Percentiles rank a stretch among this genome's conserved stretches.
phyloP scores from a whole-genome alignment of 1,140 invertebrate genomes.

The Ganaspis sp. region DNA sequence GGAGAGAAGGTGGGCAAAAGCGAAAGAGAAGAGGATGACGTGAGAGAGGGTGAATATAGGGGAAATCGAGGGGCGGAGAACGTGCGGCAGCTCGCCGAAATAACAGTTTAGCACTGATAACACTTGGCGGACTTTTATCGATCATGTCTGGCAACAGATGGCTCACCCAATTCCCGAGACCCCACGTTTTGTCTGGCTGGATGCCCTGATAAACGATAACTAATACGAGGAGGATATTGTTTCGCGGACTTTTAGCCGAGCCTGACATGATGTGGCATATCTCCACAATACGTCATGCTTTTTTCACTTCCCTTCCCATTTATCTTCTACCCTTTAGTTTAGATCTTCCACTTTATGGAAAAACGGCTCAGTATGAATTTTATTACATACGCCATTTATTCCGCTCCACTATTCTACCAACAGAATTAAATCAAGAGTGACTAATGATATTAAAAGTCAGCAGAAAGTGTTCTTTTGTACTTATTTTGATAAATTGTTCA shows the following conservation, averaged over 20 bases:
- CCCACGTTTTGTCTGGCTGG: constrained; percentile 44
- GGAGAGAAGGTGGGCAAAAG: constrained; percentile 31
- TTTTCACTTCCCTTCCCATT: constrained; percentile 47
- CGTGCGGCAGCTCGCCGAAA: constrained; percentile 60
- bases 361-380: constrained; percentile 15
- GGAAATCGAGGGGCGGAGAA: constrained; percentile 36
- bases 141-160: constrained; percentile 76
- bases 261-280: constrained; percentile 56
- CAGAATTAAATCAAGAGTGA: no score
- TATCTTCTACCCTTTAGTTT: constrained; percentile 38
- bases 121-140: constrained; percentile 75
- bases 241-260: constrained; percentile 48
- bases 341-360: constrained; percentile 23
- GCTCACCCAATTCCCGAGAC: constrained; percentile 63
- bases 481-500: no score
- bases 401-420: no score
- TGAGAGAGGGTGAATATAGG: constrained; percentile 34
- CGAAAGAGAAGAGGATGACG: constrained; percentile 23
- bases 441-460: no score
- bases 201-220: constrained; percentile 58
- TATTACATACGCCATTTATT: constrained; percentile 21
- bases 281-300: constrained; percentile 41
- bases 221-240: constrained; percentile 57
- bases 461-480: no score
- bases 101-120: constrained; percentile 72